These are phyloP conservation scores for Gallinago paraguaiae DNA, from an alignment of 2,113 vertebrate genomes.

Conservation along the genomic window DNA sequence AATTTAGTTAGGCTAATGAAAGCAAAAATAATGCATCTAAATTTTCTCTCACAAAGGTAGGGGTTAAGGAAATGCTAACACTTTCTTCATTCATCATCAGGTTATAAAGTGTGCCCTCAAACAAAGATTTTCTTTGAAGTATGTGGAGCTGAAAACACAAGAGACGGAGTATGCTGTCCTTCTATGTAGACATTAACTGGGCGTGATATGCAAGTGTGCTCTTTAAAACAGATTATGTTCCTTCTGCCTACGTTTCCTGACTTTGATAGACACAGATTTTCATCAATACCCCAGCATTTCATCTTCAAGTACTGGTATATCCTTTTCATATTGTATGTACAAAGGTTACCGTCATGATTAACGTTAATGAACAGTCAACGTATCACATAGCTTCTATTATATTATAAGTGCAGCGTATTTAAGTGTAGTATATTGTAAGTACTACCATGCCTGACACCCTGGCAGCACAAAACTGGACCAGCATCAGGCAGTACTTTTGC, in stretches of 20 bases:
- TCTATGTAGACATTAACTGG: conserved; percentile 58
- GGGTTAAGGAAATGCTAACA: conserved; percentile 34
- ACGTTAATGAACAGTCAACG: not conserved
- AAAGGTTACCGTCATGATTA: not conserved
- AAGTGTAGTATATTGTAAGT: not conserved
- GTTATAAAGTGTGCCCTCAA: conserved; percentile 58
- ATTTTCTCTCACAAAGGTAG: conserved; percentile 14
- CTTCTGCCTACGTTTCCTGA: conserved; percentile 32
- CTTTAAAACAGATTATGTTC: conserved; percentile 36
- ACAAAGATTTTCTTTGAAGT: conserved; percentile 73
- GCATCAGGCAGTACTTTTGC: not conserved
- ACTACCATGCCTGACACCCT: not conserved
- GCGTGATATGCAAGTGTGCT: conserved; percentile 49
- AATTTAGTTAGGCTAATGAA: conserved; percentile 11
- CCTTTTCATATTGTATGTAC: not conserved
- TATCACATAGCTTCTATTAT: not conserved
- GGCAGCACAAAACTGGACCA: not conserved
- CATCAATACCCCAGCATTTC: not conserved
- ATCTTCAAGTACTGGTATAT: not conserved
- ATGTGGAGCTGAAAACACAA: conserved; percentile 63
- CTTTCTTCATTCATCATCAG: conserved; percentile 58
- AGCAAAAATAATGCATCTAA: conserved; percentile 9
- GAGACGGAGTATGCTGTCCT: conserved; percentile 46
- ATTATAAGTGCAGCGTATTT: not conserved
- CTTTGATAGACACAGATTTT: conserved; percentile 27